Percentiles rank a stretch among this genome's conserved stretches.
phyloP scores from a whole-genome alignment of 2,797 vertebrate genomes.

The Melanotaenia boesemani region DNA sequence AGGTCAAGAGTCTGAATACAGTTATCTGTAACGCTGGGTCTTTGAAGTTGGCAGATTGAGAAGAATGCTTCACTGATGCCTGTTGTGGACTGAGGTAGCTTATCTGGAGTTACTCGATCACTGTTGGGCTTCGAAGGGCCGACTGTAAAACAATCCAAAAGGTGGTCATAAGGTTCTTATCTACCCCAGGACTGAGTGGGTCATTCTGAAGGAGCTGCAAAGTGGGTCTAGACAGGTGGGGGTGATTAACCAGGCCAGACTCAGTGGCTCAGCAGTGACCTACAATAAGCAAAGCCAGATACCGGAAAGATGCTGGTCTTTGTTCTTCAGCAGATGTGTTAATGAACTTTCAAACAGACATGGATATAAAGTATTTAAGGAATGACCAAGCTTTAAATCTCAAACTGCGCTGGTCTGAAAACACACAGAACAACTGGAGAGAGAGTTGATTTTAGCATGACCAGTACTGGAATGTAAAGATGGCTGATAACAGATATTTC shows the following conservation, averaged over 20 bases:
- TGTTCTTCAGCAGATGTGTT: slow-evolving; percentile 17
- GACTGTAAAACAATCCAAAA: slow-evolving; percentile 51
- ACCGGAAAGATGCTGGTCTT: slow-evolving; percentile 26
- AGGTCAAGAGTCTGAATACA: slow-evolving; percentile 69
- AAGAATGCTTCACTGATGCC: slow-evolving; percentile 56
- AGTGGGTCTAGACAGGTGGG: slow-evolving; percentile 66
- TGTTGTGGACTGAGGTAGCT: slow-evolving; percentile 58
- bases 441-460: slow-evolving; percentile 9
- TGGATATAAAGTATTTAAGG: neutral
- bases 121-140: slow-evolving; percentile 36
- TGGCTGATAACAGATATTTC: slow-evolving; percentile 50
- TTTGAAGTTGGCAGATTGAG: slow-evolving; percentile 69
- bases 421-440: slow-evolving; percentile 25
- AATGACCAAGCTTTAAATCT: slow-evolving; percentile 3
- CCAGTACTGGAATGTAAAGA: slow-evolving; percentile 52
- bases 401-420: slow-evolving; percentile 11
- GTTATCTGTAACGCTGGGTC: slow-evolving; percentile 58
- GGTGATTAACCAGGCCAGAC: slow-evolving; percentile 57
- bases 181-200: slow-evolving; percentile 44
- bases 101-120: slow-evolving; percentile 67
- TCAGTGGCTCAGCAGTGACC: slow-evolving; percentile 44
- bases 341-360: neutral
- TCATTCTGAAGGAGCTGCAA: slow-evolving; percentile 57
- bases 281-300: slow-evolving; percentile 41
- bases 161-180: slow-evolving; percentile 53